phyloP scores from a whole-genome alignment of 2,113 vertebrate species.

The Acanthisitta chloris region DNA sequence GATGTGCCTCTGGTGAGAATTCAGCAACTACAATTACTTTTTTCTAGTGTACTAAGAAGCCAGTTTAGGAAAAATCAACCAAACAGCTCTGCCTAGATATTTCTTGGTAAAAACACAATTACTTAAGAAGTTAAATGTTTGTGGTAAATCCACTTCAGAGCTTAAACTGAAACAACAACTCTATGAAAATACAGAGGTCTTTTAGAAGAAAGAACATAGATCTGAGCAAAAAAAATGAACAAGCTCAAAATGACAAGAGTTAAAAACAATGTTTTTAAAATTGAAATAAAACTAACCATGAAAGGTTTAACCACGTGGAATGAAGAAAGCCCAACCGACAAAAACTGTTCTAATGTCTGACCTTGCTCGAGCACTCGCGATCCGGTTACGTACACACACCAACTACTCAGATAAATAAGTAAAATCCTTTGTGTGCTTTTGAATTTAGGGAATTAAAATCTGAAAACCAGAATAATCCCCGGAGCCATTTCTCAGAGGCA shows the following conservation, averaged over 20 bases:
- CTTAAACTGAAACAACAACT: not conserved
- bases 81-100: not conserved
- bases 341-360: not conserved
- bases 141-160: not conserved
- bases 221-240: not conserved
- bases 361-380: rapidly evolving
- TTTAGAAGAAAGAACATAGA: not conserved
- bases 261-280: not conserved
- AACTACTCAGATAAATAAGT: not conserved
- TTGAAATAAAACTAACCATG: not conserved
- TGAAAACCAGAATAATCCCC: not conserved
- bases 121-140: not conserved
- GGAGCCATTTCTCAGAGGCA: not conserved
- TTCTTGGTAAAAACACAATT: not conserved
- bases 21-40: not conserved
- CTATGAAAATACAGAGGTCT: not conserved
- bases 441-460: slow-evolving; percentile 13
- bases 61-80: not conserved
- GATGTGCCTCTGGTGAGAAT: not conserved
- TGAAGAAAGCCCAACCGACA: not conserved
- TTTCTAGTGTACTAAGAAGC: not conserved
- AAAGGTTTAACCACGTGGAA: not conserved
- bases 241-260: not conserved
- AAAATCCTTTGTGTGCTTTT: slow-evolving; percentile 21
- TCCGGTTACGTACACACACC: not conserved